These are phyloP conservation scores for Gorsachius magnificus DNA, from an alignment of 2,797 vertebrate genomes.

Conservation along the genomic window DNA sequence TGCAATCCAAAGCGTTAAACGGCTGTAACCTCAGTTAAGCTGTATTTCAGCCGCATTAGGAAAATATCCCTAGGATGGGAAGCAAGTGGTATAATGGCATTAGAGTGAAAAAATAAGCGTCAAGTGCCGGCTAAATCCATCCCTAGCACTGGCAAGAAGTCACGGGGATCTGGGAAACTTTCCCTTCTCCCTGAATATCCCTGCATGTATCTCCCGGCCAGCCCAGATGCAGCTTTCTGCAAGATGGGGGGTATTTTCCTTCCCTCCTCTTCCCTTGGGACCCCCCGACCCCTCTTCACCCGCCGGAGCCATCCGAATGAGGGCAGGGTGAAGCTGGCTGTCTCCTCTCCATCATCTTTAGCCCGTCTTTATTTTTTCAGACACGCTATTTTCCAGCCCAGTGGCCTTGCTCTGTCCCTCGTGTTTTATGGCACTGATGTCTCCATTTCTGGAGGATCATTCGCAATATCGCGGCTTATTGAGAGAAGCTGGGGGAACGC, in stretches of 20 bases:
- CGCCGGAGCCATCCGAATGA: background rate
- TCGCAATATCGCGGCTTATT: background rate
- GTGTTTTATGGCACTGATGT: constrained; percentile 56
- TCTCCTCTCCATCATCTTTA: constrained; percentile 35
- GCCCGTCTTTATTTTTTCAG: background rate
- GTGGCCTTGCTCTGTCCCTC: constrained; percentile 54
- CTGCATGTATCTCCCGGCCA: background rate
- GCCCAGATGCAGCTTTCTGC: background rate
- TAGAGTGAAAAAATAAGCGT: constrained; percentile 33
- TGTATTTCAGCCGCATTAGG: constrained; percentile 51
- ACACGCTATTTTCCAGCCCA: constrained; percentile 59
- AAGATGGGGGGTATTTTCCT: background rate
- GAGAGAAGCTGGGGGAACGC: background rate
- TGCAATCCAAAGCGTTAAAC: constrained; percentile 13
- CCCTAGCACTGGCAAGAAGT: background rate
- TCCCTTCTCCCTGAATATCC: background rate
- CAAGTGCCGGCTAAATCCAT: background rate
- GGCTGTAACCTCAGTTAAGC: constrained; percentile 50
- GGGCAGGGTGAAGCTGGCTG: background rate
- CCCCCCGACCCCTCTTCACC: background rate
- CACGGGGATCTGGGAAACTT: background rate
- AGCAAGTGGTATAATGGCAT: constrained; percentile 58
- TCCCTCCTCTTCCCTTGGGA: background rate
- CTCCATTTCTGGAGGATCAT: constrained; percentile 53
- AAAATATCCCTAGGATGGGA: constrained; percentile 48